Evolutionary conservation across 2,888 invertebrate species (phyloP).

Genomic region (Caenorhabditis sinica): DNA sequence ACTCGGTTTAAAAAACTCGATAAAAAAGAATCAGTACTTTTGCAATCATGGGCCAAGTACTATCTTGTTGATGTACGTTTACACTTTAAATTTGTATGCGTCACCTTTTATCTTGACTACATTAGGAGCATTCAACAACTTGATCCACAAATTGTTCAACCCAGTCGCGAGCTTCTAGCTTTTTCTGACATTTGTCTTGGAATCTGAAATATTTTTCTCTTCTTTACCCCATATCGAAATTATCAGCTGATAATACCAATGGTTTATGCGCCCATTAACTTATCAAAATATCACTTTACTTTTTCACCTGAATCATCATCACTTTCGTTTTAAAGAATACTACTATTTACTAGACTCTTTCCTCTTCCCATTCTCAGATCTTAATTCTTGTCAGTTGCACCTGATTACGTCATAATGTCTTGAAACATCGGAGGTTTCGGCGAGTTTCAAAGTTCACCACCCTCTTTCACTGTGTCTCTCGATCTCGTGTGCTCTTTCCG

Average conservation of each 20-base stretch:
- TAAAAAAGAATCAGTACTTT: no score
- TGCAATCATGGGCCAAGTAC: no score
- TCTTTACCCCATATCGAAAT: not conserved
- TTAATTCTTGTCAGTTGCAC: slow-evolving; percentile 3
- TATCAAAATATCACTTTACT: slow-evolving; percentile 16
- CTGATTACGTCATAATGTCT: slow-evolving; percentile 52
- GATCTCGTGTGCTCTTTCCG: slow-evolving; percentile 20
- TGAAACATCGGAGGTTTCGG: slow-evolving; percentile 31
- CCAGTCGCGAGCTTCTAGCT: no score
- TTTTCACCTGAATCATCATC: slow-evolving; percentile 4
- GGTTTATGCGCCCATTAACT: slow-evolving; percentile 7
- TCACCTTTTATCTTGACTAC: no score
- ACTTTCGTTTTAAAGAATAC: not conserved
- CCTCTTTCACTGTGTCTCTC: slow-evolving; percentile 5
- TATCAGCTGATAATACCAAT: not conserved
- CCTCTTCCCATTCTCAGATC: not conserved
- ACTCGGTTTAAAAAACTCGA: no score
- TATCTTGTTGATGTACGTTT: no score
- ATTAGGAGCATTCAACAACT: no score
- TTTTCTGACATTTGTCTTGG: not conserved
- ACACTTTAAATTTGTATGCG: no score
- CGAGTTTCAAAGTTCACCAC: slow-evolving; percentile 55
- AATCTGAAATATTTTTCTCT: not conserved
- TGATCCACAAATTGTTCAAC: no score
- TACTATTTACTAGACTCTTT: not conserved